phyloP scores from a whole-genome alignment of 2,888 invertebrate genomes.

The Mayetiola destructor region DNA sequence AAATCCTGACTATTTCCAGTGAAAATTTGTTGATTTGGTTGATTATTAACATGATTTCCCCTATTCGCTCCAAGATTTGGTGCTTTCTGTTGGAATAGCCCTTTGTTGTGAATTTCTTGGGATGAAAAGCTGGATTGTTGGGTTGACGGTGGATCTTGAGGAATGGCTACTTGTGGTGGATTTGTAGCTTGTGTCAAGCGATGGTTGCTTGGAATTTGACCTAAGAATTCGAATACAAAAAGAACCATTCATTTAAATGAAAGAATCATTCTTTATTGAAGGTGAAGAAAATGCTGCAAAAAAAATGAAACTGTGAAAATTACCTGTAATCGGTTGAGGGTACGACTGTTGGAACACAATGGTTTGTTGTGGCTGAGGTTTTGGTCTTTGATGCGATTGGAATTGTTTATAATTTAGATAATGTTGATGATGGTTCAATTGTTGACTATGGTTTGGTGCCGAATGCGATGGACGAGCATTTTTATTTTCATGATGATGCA shows the following conservation, averaged over 20 bases:
- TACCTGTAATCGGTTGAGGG: constrained; percentile 16
- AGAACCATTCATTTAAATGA: too few species aligned
- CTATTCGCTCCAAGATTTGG: constrained; percentile 16
- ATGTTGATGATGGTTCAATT: constrained; percentile 21
- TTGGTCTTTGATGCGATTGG: too few species aligned
- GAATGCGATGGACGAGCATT: constrained; percentile 21
- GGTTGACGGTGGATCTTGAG: constrained; percentile 23
- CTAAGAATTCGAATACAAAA: too few species aligned
- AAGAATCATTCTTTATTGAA: too few species aligned
- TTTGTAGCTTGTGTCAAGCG: constrained; percentile 21
- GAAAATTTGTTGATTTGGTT: not conserved
- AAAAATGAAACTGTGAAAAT: too few species aligned
- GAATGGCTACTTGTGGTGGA: constrained; percentile 27
- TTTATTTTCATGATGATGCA: constrained; percentile 34
- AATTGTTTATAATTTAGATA: constrained; percentile 24
- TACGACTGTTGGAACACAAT: constrained; percentile 26
- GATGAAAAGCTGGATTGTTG: constrained; percentile 19
- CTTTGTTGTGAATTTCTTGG: constrained; percentile 1
- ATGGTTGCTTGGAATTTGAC: constrained; percentile 22
- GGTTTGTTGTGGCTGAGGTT: constrained; percentile 17
- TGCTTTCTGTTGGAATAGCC: constrained; percentile 19
- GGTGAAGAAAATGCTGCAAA: too few species aligned
- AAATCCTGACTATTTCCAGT: constrained; percentile 27
- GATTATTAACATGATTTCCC: not conserved
- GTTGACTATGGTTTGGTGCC: constrained; percentile 24